phyloP scores from a whole-genome alignment of 2,113 vertebrate species.

The Atherinomorus stipes region DNA sequence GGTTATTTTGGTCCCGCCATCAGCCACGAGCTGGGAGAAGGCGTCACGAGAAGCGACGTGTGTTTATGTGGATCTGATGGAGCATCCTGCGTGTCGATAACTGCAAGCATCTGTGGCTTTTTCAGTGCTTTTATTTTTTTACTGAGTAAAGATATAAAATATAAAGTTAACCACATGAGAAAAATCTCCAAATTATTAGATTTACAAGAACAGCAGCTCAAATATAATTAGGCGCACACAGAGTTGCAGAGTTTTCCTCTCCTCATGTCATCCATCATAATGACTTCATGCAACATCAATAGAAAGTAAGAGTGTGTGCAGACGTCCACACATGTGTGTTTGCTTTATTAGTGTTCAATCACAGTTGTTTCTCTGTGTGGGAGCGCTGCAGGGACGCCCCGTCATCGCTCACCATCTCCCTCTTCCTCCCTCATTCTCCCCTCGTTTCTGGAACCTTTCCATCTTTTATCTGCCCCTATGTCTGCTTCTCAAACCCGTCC shows the following conservation, averaged over 20 bases:
- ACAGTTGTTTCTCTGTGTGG: slow-evolving; percentile 25
- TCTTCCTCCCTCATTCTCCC: neutral
- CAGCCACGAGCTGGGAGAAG: slow-evolving; percentile 51
- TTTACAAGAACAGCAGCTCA: neutral
- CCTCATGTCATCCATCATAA: slow-evolving; percentile 9
- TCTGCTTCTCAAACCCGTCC: slow-evolving; percentile 19
- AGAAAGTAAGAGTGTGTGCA: neutral
- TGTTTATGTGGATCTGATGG: slow-evolving; percentile 12
- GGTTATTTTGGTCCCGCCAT: slow-evolving; percentile 67
- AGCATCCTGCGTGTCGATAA: neutral
- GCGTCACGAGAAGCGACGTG: slow-evolving; percentile 17
- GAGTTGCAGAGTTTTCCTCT: slow-evolving; percentile 18
- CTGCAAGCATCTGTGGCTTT: neutral
- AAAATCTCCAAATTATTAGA: slow-evolving; percentile 12
- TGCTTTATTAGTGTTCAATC: slow-evolving; percentile 20
- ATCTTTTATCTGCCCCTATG: neutral
- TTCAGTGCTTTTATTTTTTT: neutral
- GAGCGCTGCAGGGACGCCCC: slow-evolving; percentile 13
- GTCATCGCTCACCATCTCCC: slow-evolving; percentile 27
- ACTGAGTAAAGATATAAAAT: neutral
- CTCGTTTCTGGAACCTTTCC: slow-evolving; percentile 19
- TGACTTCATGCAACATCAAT: slow-evolving; percentile 21
- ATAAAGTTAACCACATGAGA: neutral
- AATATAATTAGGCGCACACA: slow-evolving; percentile 14
- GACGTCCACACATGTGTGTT: neutral